Evolutionary conservation across 1,140 invertebrate species (phyloP).

Genomic region (Galendromus occidentalis): DNA sequence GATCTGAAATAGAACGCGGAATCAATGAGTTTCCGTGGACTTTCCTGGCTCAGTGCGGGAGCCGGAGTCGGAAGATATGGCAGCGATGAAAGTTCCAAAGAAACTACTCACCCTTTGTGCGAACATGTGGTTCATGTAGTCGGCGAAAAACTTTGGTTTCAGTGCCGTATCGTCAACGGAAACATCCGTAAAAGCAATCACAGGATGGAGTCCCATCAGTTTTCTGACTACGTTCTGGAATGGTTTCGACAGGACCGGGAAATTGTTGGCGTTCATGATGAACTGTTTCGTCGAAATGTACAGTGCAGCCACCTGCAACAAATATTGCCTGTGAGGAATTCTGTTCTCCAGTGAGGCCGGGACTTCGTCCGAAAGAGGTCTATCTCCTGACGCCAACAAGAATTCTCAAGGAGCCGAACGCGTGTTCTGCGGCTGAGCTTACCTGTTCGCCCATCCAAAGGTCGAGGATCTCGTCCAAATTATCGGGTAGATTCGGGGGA

Average conservation of each 20-base stretch:
- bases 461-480: neutral
- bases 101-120: neutral
- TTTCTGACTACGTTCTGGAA: neutral
- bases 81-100: too few species aligned
- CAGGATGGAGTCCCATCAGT: neutral
- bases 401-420: too few species aligned
- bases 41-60: too few species aligned
- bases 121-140: conserved; percentile 5
- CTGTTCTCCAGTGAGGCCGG: too few species aligned
- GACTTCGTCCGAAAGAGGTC: too few species aligned
- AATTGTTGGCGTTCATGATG: neutral
- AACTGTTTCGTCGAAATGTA: neutral
- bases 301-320: neutral
- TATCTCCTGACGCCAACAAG: too few species aligned
- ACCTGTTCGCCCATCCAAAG: conserved; percentile 7
- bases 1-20: too few species aligned
- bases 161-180: neutral
- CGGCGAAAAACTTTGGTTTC: neutral
- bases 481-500: neutral
- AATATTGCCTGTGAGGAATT: too few species aligned
- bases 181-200: neutral
- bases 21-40: too few species aligned
- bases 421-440: too few species aligned
- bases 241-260: neutral
- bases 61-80: too few species aligned